A percentile compares a stretch with the other conserved stretches of the same genome.
Conservation (phyloP, 1,140 invertebrate genomes). For the Mactra quadrangularis region DNA sequence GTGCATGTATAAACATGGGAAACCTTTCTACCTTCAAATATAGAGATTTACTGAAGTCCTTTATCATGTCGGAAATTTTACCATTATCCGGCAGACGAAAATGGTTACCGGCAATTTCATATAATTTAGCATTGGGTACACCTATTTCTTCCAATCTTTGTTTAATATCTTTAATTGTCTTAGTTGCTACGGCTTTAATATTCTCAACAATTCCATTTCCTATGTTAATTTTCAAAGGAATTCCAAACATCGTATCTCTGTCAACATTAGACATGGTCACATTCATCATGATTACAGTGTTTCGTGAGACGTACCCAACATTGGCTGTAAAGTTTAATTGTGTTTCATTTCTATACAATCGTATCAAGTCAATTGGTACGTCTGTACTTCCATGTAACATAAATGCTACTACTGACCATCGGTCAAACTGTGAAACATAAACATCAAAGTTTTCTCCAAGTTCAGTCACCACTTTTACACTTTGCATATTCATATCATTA, state of each 20-base stretch:
- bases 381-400: conserved; percentile 77
- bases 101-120: conserved; percentile 69
- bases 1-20: conserved; percentile 75
- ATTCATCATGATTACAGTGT: conserved; percentile 68
- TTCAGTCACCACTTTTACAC: conserved; percentile 70
- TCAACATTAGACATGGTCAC: conserved; percentile 69
- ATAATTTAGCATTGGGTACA: conserved; percentile 75
- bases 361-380: conserved; percentile 78
- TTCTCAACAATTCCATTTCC: conserved; percentile 75
- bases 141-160: conserved; percentile 73
- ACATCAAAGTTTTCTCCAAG: conserved; percentile 67
- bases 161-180: conserved; percentile 71
- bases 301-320: conserved; percentile 65
- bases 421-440: conserved; percentile 74
- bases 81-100: conserved; percentile 69
- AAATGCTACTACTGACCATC: conserved; percentile 77
- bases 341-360: conserved; percentile 65
- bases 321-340: conserved; percentile 69
- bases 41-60: conserved; percentile 70
- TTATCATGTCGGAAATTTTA: conserved; percentile 69
- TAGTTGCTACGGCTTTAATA: conserved; percentile 70
- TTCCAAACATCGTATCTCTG: conserved; percentile 72
- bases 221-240: conserved; percentile 71
- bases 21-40: conserved; percentile 74
- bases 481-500: conserved; percentile 68